These are phyloP conservation scores for Phrynocephalus forsythii DNA, from an alignment of 2,797 vertebrate species.

Conservation along the genomic window DNA sequence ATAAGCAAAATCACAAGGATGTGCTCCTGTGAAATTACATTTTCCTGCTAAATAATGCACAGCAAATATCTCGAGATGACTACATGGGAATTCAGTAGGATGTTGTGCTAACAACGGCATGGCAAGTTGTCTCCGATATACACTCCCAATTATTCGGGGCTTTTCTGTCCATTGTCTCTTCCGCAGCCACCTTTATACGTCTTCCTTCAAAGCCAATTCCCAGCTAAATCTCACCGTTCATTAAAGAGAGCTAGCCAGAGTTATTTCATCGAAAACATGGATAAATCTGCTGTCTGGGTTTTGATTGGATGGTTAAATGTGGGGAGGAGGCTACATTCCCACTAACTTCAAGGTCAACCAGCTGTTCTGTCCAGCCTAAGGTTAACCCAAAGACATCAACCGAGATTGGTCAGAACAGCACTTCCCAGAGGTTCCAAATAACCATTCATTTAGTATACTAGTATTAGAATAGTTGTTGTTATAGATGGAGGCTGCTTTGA, in stretches of 20 bases:
- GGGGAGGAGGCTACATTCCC: background rate
- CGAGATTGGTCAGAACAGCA: too few species aligned
- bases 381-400: too few species aligned
- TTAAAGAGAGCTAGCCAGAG: background rate
- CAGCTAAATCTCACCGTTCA: slow-evolving; percentile 31
- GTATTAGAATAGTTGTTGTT: too few species aligned
- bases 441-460: too few species aligned
- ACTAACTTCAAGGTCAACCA: background rate
- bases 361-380: background rate
- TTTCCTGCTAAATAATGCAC: background rate
- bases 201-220: slow-evolving; percentile 58
- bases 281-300: background rate
- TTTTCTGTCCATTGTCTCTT: slow-evolving; percentile 61
- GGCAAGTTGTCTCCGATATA: background rate
- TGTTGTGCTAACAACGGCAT: background rate
- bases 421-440: too few species aligned
- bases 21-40: slow-evolving; percentile 29
- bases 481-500: background rate
- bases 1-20: slow-evolving; percentile 26
- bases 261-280: background rate
- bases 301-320: background rate
- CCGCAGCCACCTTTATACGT: slow-evolving; percentile 35
- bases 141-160: slow-evolving; percentile 34
- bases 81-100: background rate
- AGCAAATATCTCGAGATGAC: background rate